Conservation (phyloP, 2,888 invertebrate species). For the Scaptomyza reducta region DNA sequence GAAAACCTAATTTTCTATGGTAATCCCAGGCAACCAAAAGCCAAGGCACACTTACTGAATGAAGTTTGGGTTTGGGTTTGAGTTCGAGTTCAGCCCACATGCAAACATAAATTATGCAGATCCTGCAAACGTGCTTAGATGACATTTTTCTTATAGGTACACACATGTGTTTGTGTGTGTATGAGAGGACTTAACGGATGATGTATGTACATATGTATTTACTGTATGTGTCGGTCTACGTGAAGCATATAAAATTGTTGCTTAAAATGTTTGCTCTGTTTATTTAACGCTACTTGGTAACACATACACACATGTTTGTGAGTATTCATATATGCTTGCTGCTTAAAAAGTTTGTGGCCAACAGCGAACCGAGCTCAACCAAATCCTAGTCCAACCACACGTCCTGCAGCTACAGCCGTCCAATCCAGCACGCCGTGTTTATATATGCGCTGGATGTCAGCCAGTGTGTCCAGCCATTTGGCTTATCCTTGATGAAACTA, state of each 20-base stretch:
- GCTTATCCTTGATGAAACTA: conserved; percentile 81
- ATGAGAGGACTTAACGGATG: conserved; percentile 2
- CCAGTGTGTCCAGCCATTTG: conserved; percentile 70
- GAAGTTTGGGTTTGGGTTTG: conserved; percentile 6
- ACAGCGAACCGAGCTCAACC: conserved; percentile 34
- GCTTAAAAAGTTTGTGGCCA: conserved; percentile 72
- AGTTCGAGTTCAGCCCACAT: conserved; percentile 34
- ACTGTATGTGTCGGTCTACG: conserved; percentile 24
- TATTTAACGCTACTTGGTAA: conserved; percentile 48
- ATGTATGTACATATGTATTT: neutral
- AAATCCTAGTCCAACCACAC: conserved; percentile 6
- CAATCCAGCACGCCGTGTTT: conserved; percentile 54
- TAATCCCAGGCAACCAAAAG: conserved; percentile 72
- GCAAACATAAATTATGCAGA: conserved; percentile 82
- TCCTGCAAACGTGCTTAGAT: conserved; percentile 82
- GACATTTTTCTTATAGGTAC: conserved; percentile 58
- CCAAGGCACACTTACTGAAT: conserved; percentile 35
- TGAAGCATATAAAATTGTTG: conserved; percentile 42
- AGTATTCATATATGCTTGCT: conserved; percentile 24
- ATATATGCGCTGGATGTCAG: conserved; percentile 61
- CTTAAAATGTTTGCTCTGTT: conserved; percentile 26
- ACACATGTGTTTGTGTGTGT: neutral
- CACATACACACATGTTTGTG: neutral
- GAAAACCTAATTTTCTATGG: conserved; percentile 81
- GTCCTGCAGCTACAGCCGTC: conserved; percentile 9